Evolutionary conservation across 2,113 vertebrate genomes (phyloP), one percentile per base, ranked within the genome.

Genomic region (Pachypanchax playfairii): DNA sequence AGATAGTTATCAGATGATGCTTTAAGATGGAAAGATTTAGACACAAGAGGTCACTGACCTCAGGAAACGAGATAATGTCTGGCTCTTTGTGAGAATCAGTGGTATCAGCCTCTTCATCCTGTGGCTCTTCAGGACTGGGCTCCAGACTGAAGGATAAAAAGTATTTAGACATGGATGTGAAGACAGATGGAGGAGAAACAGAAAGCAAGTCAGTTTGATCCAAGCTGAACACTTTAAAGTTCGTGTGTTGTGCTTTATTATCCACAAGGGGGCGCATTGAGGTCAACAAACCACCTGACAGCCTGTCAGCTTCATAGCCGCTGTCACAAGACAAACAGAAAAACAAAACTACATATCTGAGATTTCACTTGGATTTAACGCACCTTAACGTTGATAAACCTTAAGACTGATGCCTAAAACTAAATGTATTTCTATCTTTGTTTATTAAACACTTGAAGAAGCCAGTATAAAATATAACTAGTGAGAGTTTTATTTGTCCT

Each of bases 261-360:
- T 56, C 79, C 87, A 85, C 87, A 73, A 82, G 85, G 61, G 71
- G 85, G 84, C 76, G 51, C 39, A 64, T 14, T 46, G 20, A 57
- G 33, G 39, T 69, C 33, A 66, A 53, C 25, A 35, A 50, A 48
- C 20, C 13, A 52, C 43, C 39, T 22, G 0, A 31, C 24, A 17
- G 11, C 13, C n/a, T n/a, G n/a, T n/a, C n/a, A n/a, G n/a, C n/a
- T n/a, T n/a, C n/a, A n/a, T n/a, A n/a, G n/a, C n/a, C n/a, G 33
- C 5, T 48, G 13, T 33, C 20, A 46, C 10, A 59, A 14, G 3
- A 33, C 7, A 24, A 21, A 59, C 43, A 49, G 2, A 17, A 20
- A 25, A 51, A 31, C 47, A 44, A 29, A 1, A 59, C 1, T n/a
- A n/a, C n/a, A n/a, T n/a, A n/a, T n/a, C n/a, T n/a, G n/a, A n/a